phyloP scores from a whole-genome alignment of 2,797 vertebrate species.

The Mormyrops boulengeri region DNA sequence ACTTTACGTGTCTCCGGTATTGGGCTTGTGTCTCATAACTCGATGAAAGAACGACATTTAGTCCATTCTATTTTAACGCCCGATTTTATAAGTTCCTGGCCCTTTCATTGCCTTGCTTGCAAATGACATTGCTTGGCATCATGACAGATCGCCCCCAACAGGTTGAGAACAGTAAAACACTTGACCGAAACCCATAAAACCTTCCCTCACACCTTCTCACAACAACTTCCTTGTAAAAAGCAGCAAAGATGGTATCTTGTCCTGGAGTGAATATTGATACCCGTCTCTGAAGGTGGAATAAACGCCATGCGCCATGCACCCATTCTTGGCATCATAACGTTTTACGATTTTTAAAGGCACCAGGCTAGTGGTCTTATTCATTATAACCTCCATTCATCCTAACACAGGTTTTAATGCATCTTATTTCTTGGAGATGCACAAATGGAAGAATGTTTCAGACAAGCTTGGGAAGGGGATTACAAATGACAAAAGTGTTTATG shows the following conservation, averaged over 20 bases:
- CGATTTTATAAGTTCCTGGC: neutral
- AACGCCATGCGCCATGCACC: neutral
- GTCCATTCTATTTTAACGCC: neutral
- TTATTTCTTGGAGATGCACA: neutral
- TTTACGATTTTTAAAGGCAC: neutral
- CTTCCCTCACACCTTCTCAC: neutral
- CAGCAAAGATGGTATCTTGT: neutral
- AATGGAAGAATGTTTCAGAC: neutral
- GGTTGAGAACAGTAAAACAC: neutral
- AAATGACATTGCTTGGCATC: neutral
- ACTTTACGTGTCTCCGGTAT: neutral
- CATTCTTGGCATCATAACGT: neutral
- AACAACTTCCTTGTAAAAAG: constrained; percentile 7
- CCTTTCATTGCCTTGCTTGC: neutral
- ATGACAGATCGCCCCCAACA: neutral
- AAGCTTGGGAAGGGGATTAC: neutral
- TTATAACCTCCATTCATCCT: neutral
- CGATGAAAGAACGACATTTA: neutral
- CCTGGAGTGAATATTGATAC: neutral
- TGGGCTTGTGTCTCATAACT: neutral
- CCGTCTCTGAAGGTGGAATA: neutral
- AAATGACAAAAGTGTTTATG: neutral
- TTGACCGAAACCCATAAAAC: neutral
- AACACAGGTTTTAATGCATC: neutral
- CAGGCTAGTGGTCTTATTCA: neutral